Evolutionary conservation across 1,140 invertebrate species (phyloP).

Genomic region (Choristoneura fumiferana): DNA sequence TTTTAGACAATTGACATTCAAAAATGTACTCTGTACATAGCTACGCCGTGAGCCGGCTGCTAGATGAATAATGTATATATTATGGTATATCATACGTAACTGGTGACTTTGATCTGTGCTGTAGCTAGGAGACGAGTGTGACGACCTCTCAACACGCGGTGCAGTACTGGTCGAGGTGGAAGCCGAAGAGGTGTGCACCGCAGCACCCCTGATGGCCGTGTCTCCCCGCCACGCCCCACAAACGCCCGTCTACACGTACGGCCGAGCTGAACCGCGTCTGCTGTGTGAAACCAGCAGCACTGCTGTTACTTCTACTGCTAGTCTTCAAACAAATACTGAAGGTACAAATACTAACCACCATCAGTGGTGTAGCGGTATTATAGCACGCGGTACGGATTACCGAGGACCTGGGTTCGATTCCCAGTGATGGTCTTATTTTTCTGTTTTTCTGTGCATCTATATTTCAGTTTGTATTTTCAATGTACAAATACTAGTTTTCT

Average conservation of each 20-base stretch:
- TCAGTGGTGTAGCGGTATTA: too few relatives aligned
- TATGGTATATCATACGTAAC: not conserved
- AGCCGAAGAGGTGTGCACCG: constrained; percentile 83
- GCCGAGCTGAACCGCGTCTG: constrained; percentile 71
- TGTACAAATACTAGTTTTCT: too few relatives aligned
- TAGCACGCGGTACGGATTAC: too few relatives aligned
- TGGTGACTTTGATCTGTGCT: too few relatives aligned
- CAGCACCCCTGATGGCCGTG: constrained; percentile 81
- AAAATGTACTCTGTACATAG: too few relatives aligned
- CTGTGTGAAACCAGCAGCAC: constrained; percentile 66
- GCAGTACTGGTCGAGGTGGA: constrained; percentile 85
- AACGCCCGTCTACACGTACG: constrained; percentile 84
- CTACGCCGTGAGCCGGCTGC: too few relatives aligned
- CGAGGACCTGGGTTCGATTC: too few relatives aligned
- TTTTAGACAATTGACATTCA: too few relatives aligned
- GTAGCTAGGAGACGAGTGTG: constrained; percentile 72
- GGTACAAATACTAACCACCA: constrained; percentile 36
- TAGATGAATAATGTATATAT: too few relatives aligned
- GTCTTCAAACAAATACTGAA: constrained; percentile 53
- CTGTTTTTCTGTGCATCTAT: too few relatives aligned
- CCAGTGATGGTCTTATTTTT: too few relatives aligned
- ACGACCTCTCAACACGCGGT: constrained; percentile 74
- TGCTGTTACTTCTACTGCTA: constrained; percentile 32
- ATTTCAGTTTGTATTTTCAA: too few relatives aligned
- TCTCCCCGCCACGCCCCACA: constrained; percentile 81